Evolutionary conservation across 2,113 vertebrate species (phyloP).

Genomic region (Myrmophylax atrothorax): DNA sequence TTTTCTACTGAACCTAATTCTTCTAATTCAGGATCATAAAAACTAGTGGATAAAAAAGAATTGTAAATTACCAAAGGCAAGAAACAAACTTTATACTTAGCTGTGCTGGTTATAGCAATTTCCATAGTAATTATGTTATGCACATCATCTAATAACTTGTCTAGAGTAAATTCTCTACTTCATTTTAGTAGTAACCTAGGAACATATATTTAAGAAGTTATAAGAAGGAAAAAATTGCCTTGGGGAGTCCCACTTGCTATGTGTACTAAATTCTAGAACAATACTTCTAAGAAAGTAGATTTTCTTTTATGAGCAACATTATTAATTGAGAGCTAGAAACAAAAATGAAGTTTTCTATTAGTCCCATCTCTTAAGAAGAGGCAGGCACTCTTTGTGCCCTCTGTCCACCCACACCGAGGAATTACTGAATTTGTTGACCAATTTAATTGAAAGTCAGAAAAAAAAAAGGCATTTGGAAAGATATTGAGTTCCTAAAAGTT

Average conservation of each 20-base stretch:
- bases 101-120: neutral
- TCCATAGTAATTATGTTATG: constrained; percentile 16
- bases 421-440: neutral
- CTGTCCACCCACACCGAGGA: neutral
- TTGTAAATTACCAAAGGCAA: neutral
- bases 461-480: neutral
- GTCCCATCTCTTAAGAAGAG: neutral
- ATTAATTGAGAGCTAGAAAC: neutral
- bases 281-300: neutral
- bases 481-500: neutral
- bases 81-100: neutral
- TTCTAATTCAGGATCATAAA: constrained; percentile 1
- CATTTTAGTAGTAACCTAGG: neutral
- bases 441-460: neutral
- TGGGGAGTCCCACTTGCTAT: neutral
- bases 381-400: neutral
- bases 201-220: constrained; percentile 2
- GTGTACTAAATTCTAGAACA: neutral
- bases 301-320: neutral
- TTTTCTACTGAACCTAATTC: neutral
- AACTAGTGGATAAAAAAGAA: neutral
- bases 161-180: constrained; percentile 6
- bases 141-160: constrained; percentile 10
- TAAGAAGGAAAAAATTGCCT: neutral
- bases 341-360: neutral